phyloP scores from a whole-genome alignment of 1,140 invertebrate species.

The Monochamus saltuarius region DNA sequence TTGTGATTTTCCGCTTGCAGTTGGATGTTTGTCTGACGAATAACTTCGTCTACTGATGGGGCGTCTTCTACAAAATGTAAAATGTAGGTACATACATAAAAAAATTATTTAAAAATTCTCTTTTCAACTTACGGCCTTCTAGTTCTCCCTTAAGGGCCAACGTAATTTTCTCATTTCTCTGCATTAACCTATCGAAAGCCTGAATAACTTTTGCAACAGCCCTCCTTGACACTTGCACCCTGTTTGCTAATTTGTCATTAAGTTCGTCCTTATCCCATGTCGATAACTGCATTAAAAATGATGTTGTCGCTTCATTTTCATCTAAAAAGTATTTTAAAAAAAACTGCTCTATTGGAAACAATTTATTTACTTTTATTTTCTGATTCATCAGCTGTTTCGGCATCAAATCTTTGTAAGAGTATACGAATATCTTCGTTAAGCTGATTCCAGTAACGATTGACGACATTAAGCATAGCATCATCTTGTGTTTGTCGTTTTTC shows the following conservation, averaged over 20 bases:
- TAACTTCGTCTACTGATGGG: conserved; percentile 75
- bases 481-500: conserved; percentile 97
- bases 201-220: conserved; percentile 95
- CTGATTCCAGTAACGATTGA: conserved; percentile 98
- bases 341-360: not conserved
- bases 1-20: conserved; percentile 89
- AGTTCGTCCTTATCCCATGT: conserved; percentile 98
- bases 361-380: conserved; percentile 80
- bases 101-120: not conserved
- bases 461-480: conserved; percentile 95
- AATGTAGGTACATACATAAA: not conserved
- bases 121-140: conserved; percentile 58
- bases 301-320: conserved; percentile 95
- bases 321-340: conserved; percentile 66
- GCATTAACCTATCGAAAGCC: conserved; percentile 92
- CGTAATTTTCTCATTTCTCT: conserved; percentile 90
- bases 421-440: conserved; percentile 96
- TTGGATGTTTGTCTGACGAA: conserved; percentile 80
- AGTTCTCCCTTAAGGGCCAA: conserved; percentile 82
- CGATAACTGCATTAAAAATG: conserved; percentile 93
- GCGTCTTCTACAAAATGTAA: conserved; percentile 57
- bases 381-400: conserved; percentile 94
- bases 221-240: conserved; percentile 89
- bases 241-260: conserved; percentile 91
- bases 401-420: conserved; percentile 92